Percentiles rank a stretch among this genome's conserved stretches.
phyloP scores from a whole-genome alignment of 2,888 invertebrate species.

The Leptarthrus brevirostris region DNA sequence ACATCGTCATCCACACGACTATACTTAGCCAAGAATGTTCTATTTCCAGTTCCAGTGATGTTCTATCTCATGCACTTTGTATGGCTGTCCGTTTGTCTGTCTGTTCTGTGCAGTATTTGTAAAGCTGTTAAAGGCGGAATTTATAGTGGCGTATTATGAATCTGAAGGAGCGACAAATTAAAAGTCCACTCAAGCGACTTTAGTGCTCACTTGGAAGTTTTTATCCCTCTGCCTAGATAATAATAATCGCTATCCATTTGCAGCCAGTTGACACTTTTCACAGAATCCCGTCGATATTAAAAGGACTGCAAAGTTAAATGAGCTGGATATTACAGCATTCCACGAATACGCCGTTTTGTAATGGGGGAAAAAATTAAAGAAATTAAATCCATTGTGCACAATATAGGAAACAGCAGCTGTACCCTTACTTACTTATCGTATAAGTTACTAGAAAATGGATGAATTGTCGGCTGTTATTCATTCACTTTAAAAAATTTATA shows the following conservation, averaged over 20 bases:
- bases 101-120: conserved; percentile 18
- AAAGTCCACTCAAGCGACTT: conserved; percentile 31
- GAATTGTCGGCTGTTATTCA: too few species aligned
- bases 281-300: too few species aligned
- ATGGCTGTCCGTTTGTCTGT: conserved; percentile 30
- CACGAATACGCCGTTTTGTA: too few species aligned
- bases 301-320: too few species aligned
- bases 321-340: too few species aligned
- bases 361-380: too few species aligned
- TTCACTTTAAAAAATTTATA: too few species aligned
- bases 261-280: neutral
- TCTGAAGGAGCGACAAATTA: conserved; percentile 35
- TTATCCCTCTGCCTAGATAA: conserved; percentile 4
- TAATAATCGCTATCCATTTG: conserved; percentile 26
- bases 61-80: conserved; percentile 19
- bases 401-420: too few species aligned
- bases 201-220: conserved; percentile 27
- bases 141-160: conserved; percentile 34
- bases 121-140: conserved; percentile 27
- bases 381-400: too few species aligned
- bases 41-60: conserved; percentile 27
- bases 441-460: too few species aligned
- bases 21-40: conserved; percentile 15
- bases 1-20: conserved; percentile 3
- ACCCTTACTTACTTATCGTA: too few species aligned